Conservation (phyloP, 2,888 invertebrate species). For the Antitype chi region DNA sequence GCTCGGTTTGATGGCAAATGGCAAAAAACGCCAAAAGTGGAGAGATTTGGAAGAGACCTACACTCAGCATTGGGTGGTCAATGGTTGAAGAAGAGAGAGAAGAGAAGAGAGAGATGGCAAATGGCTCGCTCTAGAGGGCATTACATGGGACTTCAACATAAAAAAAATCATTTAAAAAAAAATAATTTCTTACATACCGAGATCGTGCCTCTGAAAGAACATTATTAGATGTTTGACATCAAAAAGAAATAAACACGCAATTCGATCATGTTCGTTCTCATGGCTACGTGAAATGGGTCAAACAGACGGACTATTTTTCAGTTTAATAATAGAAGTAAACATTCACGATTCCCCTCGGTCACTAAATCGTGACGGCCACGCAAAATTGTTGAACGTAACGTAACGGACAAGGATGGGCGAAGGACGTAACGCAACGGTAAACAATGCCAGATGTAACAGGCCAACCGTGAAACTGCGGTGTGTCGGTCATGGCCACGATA, state of each 20-base stretch:
- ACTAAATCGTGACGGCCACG: conserved; percentile 19
- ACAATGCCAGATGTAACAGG: conserved; percentile 8
- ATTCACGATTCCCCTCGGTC: conserved; percentile 2
- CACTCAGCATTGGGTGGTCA: too few relatives aligned
- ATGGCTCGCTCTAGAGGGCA: too few relatives aligned
- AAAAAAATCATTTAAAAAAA: too few relatives aligned
- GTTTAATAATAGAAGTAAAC: conserved; percentile 24
- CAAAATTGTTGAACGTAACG: conserved; percentile 24
- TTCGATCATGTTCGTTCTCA: background rate
- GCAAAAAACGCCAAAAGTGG: too few relatives aligned
- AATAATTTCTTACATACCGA: too few relatives aligned
- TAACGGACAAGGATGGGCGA: conserved; percentile 1
- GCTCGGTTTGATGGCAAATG: too few relatives aligned
- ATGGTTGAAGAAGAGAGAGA: too few relatives aligned
- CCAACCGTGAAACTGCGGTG: conserved; percentile 11
- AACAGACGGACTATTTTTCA: conserved; percentile 18
- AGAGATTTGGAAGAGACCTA: too few relatives aligned
- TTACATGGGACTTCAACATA: too few relatives aligned
- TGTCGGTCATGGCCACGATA: conserved; percentile 48
- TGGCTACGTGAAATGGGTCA: conserved; percentile 19
- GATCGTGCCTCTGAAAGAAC: too few relatives aligned
- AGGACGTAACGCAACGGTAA: conserved; percentile 27
- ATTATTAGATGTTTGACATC: too few relatives aligned
- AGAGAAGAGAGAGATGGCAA: too few relatives aligned
- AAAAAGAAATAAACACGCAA: background rate